phyloP scores from a whole-genome alignment of 2,113 vertebrate species.

The Odontophorus gujanensis region DNA sequence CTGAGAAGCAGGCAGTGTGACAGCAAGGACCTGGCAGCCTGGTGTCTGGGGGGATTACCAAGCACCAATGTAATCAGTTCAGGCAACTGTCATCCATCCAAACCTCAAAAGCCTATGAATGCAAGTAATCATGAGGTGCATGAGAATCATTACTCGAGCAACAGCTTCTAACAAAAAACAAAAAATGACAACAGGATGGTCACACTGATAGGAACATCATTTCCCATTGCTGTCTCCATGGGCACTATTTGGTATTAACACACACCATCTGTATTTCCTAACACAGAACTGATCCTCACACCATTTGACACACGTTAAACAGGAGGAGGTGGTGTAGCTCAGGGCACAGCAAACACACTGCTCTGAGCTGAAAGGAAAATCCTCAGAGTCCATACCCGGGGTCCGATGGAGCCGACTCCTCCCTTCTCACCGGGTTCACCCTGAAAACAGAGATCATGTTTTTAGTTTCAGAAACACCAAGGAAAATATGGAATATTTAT shows the following conservation, averaged over 20 bases:
- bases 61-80: not conserved
- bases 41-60: not conserved
- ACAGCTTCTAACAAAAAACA: not conserved
- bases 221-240: not conserved
- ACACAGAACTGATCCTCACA: not conserved
- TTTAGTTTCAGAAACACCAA: not conserved
- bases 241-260: not conserved
- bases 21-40: not conserved
- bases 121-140: not conserved
- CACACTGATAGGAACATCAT: not conserved
- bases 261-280: not conserved
- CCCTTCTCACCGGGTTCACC: constrained; percentile 87
- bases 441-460: constrained; percentile 71
- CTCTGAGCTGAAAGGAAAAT: not conserved
- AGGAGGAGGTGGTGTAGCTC: not conserved
- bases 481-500: not conserved
- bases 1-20: not conserved
- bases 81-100: not conserved
- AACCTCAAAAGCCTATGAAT: not conserved
- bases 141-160: not conserved
- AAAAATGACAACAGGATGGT: not conserved
- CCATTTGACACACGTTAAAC: rapidly evolving
- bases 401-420: constrained; percentile 69
- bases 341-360: not conserved
- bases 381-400: constrained; percentile 69